Base-by-base conservation (phyloP, 2,888 invertebrate species). In the Drosophila imparisetae region DNA sequence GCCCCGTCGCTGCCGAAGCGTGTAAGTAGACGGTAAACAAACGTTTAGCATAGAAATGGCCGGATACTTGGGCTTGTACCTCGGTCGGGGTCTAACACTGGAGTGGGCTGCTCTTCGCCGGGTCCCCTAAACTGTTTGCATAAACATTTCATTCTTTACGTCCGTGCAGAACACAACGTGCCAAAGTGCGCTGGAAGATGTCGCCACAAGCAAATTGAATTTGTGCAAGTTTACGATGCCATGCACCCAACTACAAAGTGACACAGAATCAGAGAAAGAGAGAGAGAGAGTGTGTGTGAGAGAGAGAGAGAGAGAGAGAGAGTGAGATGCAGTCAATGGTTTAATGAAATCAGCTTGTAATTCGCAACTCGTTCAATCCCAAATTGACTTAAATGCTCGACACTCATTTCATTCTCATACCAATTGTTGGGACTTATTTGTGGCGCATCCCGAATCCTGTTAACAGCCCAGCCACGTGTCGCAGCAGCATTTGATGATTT, bases 11-110 rank as follows among this genome's bases (percentile, higher is more conserved):
- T 63, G 30, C 21, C 52, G 60, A 67, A 77, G 70, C 66, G 62
- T 74, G 66, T 71, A 86, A 86, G 77, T 75, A 75, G 71, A 83
- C 67, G 85, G 85, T 85, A 75, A 85, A 75, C 68, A 78, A 82
- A 73, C 86, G 88, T 83, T 87, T 87, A 87, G 81, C 88, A 76
- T 82, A 60, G 69, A 83, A 86, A 81, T 80, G 67, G 73, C 77
- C 67, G 69, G 65, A 67, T 77, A 40, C 64, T 36, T 34, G 50
- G 49, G 38, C 42, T 15, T 18, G 18, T 48, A 36, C 49, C 59
- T 24, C 45, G 4, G 45, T 57, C 24, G 45, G 24, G 8, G 7
- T 15, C 8, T 30, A 48, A 21, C 7, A n/a, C 18, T 29, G 54
- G 24, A 54, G 29, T 18, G 55, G 18, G 38, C 4, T 21, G 24